Percentiles rank a stretch among this genome's conserved stretches.
phyloP scores from a whole-genome alignment of 2,113 vertebrate genomes.

The Semicossyphus pulcher region DNA sequence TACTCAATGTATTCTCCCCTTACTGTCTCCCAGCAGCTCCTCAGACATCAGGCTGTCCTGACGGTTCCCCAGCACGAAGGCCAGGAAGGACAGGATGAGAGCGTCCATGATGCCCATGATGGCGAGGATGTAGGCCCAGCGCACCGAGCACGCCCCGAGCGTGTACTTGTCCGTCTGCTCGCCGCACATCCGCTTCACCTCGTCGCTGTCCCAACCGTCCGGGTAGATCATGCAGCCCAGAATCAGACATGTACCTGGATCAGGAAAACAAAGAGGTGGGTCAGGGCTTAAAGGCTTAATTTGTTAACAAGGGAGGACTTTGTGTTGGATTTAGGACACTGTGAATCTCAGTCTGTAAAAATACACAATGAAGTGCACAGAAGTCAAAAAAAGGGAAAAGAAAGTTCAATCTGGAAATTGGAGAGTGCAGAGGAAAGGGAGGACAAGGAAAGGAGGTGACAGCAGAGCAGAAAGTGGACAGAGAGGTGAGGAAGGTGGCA shows the following conservation, averaged over 20 bases:
- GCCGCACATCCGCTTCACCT: constrained; percentile 98
- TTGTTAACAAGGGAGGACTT: not conserved
- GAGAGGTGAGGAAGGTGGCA: constrained; percentile 1
- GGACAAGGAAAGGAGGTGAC: not conserved
- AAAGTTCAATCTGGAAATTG: not conserved
- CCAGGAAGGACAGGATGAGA: constrained; percentile 86
- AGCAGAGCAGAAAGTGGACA: not conserved
- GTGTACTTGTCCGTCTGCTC: constrained; percentile 99
- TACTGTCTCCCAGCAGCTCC: constrained; percentile 97
- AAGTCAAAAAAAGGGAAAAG: no score
- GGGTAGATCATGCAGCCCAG: constrained; percentile 99
- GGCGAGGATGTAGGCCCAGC: constrained; percentile 95
- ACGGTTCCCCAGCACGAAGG: constrained; percentile 91
- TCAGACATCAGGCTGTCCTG: constrained; percentile 98
- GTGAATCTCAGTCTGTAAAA: not conserved
- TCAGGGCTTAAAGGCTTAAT: not conserved
- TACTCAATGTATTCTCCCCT: constrained; percentile 60
- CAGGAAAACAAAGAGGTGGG: constrained; percentile 40
- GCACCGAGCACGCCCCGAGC: constrained; percentile 91
- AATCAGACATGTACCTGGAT: constrained; percentile 93
- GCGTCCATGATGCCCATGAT: constrained; percentile 99
- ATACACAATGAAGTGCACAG: no score
- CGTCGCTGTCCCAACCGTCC: constrained; percentile 98
- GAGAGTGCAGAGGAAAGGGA: not conserved
- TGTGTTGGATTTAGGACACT: not conserved